These are phyloP conservation scores for Drosophila grimshawi DNA, from an alignment of 1,140 invertebrate genomes.

Conservation along the genomic window DNA sequence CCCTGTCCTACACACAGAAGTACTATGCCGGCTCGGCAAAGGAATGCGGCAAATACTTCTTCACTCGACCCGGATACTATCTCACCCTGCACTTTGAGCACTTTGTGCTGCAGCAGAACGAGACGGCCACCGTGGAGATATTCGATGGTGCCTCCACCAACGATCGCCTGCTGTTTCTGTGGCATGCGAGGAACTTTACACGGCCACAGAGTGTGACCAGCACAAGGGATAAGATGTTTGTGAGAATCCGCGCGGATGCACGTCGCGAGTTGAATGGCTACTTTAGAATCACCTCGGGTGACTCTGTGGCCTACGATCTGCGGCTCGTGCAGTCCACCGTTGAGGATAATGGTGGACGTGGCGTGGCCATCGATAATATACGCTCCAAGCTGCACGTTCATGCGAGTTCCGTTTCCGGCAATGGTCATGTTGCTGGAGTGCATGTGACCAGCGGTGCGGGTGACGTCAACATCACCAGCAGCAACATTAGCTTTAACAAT, in stretches of 20 bases:
- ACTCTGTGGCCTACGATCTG: slow-evolving; percentile 93
- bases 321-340: slow-evolving; percentile 94
- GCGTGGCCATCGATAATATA: slow-evolving; percentile 93
- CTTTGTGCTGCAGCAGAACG: slow-evolving; percentile 90
- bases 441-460: slow-evolving; percentile 94
- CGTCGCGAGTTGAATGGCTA: slow-evolving; percentile 89
- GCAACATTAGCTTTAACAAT: slow-evolving; percentile 94
- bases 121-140: slow-evolving; percentile 90
- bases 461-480: slow-evolving; percentile 96
- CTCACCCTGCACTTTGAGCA: slow-evolving; percentile 93
- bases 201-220: slow-evolving; percentile 93
- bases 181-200: slow-evolving; percentile 91
- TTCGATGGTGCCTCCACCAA: slow-evolving; percentile 90
- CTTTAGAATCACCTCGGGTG: slow-evolving; percentile 90
- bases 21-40: slow-evolving; percentile 88
- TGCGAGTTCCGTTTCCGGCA: slow-evolving; percentile 92
- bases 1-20: slow-evolving; percentile 91
- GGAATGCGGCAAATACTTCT: slow-evolving; percentile 91
- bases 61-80: slow-evolving; percentile 90
- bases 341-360: slow-evolving; percentile 95
- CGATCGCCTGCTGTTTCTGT: slow-evolving; percentile 89
- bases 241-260: slow-evolving; percentile 90
- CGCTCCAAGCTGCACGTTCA: slow-evolving; percentile 92
- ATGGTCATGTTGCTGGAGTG: slow-evolving; percentile 94
- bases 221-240: slow-evolving; percentile 90